Base-by-base conservation (phyloP, 2,888 invertebrate genomes). In the Antitype chi region DNA sequence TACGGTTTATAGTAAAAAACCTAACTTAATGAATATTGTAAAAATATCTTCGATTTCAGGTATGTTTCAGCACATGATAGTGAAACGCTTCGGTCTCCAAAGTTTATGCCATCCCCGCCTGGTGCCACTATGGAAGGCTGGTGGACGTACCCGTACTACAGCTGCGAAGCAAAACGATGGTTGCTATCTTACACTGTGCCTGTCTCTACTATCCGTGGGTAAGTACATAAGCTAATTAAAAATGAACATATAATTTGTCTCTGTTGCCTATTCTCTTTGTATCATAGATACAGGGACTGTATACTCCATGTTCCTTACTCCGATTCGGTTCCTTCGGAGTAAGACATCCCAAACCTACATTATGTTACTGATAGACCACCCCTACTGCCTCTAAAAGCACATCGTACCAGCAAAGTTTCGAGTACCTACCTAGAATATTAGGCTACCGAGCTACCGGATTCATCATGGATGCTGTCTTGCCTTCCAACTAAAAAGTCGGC, bases 81-180 rank as follows among this genome's bases (percentile, higher is more conserved):
- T 82, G 97, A 97, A 78, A 95, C 97, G 32, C 94, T 98, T 62
- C 96, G 97, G 69, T 98, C 98, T n/a, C 97, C 97, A 32, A 98
- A 98, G 93, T 98, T 98, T 93, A 97, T 98, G 97, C 96, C 97
- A 77, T 97, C 97, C 47, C 97, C 97, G 70, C 97, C 97, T 25
- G 97, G 97, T n/a, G 97, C 97, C 73, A 97, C 97, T 81, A 97
- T 96, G 96, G 96, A 97, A 90, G 98, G 98, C 43, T 98, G 98
- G 98, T 99, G 99, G 99, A 99, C 99, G 28, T 98, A 97, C 90
- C 99, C 99, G 0, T 99, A 99, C 93, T 99, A 98, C 93, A 98
- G 98, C 86, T 99, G 99, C 94, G 97, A 97, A 79, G 97, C 97
- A 49, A 97, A 97, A 85, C 97, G 98, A 81, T 99, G 99, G 99